These are phyloP conservation scores for Drosophila littoralis DNA, from an alignment of 1,140 invertebrate genomes.

Conservation along the genomic window DNA sequence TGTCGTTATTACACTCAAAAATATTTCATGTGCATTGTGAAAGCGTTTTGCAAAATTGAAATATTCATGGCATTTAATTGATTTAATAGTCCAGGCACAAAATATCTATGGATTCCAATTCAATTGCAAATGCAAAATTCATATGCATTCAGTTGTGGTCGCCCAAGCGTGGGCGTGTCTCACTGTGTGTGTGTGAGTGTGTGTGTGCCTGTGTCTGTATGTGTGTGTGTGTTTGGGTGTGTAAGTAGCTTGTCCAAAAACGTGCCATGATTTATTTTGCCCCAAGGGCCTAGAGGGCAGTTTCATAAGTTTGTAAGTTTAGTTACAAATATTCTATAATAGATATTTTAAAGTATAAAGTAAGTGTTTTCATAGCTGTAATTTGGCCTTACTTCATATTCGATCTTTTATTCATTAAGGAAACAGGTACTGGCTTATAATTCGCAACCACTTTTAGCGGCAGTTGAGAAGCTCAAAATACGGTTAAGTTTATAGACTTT, in stretches of 20 bases:
- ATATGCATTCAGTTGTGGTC: conserved; percentile 9
- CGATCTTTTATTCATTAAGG: too few species aligned
- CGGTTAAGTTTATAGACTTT: too few species aligned
- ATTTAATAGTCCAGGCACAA: conserved; percentile 46
- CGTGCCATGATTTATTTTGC: not conserved
- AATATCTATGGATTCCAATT: conserved; percentile 33
- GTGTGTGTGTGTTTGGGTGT: too few species aligned
- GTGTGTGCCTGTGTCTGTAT: not conserved
- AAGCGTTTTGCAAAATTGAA: conserved; percentile 44
- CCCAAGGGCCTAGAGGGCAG: not conserved
- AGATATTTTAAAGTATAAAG: too few species aligned
- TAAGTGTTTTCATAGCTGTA: too few species aligned
- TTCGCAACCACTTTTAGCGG: not conserved
- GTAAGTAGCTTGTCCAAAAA: conserved; percentile 6
- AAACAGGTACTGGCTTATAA: not conserved
- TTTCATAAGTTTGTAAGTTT: not conserved
- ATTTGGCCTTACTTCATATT: too few species aligned
- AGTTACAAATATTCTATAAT: too few species aligned
- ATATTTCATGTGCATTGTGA: conserved; percentile 5
- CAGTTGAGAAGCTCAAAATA: too few species aligned
- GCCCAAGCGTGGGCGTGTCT: conserved; percentile 5
- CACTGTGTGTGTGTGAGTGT: not conserved
- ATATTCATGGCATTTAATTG: conserved; percentile 73
- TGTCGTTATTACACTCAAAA: conserved; percentile 55
- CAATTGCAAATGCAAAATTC: conserved; percentile 29